Evolutionary conservation across 2,113 vertebrate species (phyloP), one percentile per base, ranked within the genome.

Genomic region (Sciurus niger): DNA sequence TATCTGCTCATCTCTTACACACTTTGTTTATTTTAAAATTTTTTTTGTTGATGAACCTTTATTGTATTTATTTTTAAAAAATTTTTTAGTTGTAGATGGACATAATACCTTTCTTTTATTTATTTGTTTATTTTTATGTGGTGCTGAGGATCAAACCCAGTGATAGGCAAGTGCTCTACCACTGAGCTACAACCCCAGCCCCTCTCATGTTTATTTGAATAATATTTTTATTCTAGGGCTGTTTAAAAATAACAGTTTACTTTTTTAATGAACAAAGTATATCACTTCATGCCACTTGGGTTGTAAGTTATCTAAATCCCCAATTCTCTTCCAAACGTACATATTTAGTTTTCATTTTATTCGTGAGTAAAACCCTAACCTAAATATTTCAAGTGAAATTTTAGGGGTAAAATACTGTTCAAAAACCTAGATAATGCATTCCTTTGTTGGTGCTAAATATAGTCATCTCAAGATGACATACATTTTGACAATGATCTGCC

Each of bases 401-500:
- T 95, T 90, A 96, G 46, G 78, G 82, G 94, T 85, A 94, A 97
- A 96, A 73, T 65, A 72, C 93, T 65, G 70, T 87, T 97, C 83
- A 90, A 51, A 97, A 96, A 82, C 95, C 93, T 85, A 97, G 93
- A 97, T 97, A 96, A 93, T 6, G 17, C 76, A 87, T 95, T 95
- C 96, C 90, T 95, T 82, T 18, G 72, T 72, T 95, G 90, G 87
- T 82, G 95, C 98, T 97, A 98, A 97, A 98, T 96, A 98, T 97
- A 97, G 96, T 63, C 93, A 82, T 90, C 34, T 96, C 84, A 92
- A 87, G 91, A 96, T 97, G 98, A 98, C 98, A 98, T 78, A 97
- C 96, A 97, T 98, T 98, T 96, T 96, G 93, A 97, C 93, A 96
- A 76, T 65, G 92, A 96, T 97, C 82, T 79, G 89, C 93, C 83